Base-by-base conservation (phyloP, 2,888 invertebrate species). In the Neoitamus cyanurus region DNA sequence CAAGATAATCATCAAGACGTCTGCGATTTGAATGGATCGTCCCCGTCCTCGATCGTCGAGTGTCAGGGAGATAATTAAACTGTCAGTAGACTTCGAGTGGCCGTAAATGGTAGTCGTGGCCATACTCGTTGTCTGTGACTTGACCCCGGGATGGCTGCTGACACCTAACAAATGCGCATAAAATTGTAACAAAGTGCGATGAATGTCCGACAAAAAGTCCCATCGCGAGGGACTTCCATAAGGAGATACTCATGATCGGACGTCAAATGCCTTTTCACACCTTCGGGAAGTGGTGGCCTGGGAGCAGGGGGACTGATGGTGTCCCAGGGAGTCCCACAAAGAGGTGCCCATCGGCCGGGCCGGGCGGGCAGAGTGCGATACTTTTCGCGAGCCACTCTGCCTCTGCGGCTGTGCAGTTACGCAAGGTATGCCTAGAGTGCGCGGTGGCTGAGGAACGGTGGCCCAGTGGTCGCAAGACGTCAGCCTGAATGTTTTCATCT, bases 91-190 rank as follows among this genome's bases (percentile, higher is more conserved):
- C 7, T 28, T 69, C 34, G 25, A 69, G n/a, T 42, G 42, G 7
- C 69, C 69, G 25, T 69, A 82, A 37, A 82, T 28, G 82, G 69
- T 34, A 15, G 13, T 20, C 13, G 15, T 58, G 58, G 25, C 5
- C 11, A 69, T 82, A 69, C 31, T n/a, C 25, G 36, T 34, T 20
- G 9, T 0, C 3, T 36, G 36, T 1, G 30, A 37, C n/a, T 82
- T 82, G 82, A 69, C 82, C 82, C 68, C 31, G 6, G 20, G 68
- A 36, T 9, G 13, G 69, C 37, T 69, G 82, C 69, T 82, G 82
- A 82, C 82, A 69, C 37, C 69, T 68, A 82, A 82, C 82, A 82
- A 82, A 82, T 82, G 82, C 82, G 82, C 82, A 82, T 82, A 82
- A 82, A 82, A 82, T 82, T 82, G 82, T 69, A 82, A 82, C 68